phyloP scores from a whole-genome alignment of 2,888 invertebrate genomes.

The Pterobdella sp. region DNA sequence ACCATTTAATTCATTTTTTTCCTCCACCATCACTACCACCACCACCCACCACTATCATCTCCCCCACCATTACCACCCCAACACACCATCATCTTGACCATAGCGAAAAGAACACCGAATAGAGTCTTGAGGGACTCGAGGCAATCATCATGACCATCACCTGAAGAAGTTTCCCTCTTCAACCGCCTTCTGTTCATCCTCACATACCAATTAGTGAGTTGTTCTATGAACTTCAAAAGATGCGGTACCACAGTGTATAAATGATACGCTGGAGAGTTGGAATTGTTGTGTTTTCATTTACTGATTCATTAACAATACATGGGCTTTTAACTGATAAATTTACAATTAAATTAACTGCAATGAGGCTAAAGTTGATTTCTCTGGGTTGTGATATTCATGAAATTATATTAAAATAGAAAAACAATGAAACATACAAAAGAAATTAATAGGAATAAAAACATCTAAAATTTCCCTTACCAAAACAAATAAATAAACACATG shows the following conservation, averaged over 20 bases:
- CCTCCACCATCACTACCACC: too few relatives aligned
- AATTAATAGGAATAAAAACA: constrained; percentile 4
- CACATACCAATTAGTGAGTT: constrained; percentile 97
- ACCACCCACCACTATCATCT: neutral
- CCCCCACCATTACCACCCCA: neutral
- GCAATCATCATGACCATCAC: constrained; percentile 68
- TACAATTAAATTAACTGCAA: neutral
- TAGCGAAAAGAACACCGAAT: constrained; percentile 75
- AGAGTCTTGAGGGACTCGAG: constrained; percentile 76
- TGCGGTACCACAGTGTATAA: constrained; percentile 90
- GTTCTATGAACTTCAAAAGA: constrained; percentile 89
- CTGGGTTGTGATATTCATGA: neutral
- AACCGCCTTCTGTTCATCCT: constrained; percentile 88
- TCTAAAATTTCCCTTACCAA: neutral
- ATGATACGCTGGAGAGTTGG: constrained; percentile 63
- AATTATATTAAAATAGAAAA: constrained; percentile 10
- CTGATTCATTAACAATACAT: neutral
- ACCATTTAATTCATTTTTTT: too few relatives aligned
- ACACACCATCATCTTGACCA: constrained; percentile 73
- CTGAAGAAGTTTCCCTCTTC: constrained; percentile 69
- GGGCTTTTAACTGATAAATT: neutral
- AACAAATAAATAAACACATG: too few relatives aligned
- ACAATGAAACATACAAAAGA: neutral
- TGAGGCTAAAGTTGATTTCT: neutral
- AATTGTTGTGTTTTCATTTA: neutral